Base-by-base conservation (phyloP, 2,797 vertebrate species). In the Ptychobarbus kaznakovi region DNA sequence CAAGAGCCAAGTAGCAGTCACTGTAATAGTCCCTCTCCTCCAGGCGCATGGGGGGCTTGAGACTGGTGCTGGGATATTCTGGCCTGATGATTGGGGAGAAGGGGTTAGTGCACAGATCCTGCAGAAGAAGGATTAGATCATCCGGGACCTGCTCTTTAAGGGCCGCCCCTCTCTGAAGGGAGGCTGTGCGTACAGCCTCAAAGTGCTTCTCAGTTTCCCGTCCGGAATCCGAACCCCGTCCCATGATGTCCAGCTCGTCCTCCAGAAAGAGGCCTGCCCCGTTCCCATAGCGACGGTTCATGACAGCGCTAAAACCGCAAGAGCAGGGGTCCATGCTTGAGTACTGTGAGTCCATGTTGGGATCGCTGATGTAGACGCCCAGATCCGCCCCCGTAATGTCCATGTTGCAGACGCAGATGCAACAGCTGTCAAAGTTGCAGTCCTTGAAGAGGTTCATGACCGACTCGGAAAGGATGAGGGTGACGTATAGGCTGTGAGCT, bases 381-480 rank as follows among this genome's bases (percentile, higher is more conserved):
- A 97, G 97, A 65, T 99, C 98, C 20, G 97, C 97, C 91, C 98
- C 98, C 94, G 98, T 99, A 91, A 99, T 99, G 93, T 99, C 99
- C 97, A 98, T 99, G 94, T 99, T 99, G 91, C 98, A 99, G 63
- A 98, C 98, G 38, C 98, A 99, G 91, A 99, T 96, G 95, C 98
- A 99, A 92, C 98, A 99, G 96, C 98, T 99, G 95, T 99, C 98
- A 68, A 99, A 99, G 95, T 98, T 99, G 91, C 98, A 99, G 95
- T 99, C 98, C 91, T 98, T 98, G 94, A 98, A 99, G 89, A 99
- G 97, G 88, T 99, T 99, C 97, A 98, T 97, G 90, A 99, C 97
- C 0, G 98, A 99, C 91, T 99, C 98, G 0, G 98, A 99, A 87
- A 99, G 97, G 92, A 99, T 99, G 93, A 99, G 98, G 79, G 97